Evolutionary conservation across 2,888 invertebrate species (phyloP), one percentile per base, ranked within the genome.

Genomic region (Xestobium rufovillosum): DNA sequence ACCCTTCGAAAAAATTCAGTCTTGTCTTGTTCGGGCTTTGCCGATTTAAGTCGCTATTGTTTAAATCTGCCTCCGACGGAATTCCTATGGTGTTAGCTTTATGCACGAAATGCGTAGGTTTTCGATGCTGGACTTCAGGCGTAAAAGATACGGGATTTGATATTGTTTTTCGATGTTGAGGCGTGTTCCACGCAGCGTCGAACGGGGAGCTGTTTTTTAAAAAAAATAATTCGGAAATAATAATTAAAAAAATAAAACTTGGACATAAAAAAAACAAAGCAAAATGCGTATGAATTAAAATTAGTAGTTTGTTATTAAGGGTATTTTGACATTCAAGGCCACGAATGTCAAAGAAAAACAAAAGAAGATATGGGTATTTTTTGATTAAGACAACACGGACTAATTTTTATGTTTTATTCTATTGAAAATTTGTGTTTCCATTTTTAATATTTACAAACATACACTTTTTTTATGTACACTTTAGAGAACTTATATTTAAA

Each of bases 71-170:
- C 26, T 65, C 63, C 1, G 73, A 69, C 3, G 76, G 76, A 44
- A 75, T 68, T 57, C 74, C 75, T 56, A 76, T 75, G 15, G 75
- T 76, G 60, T 75, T 75, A 14, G 75, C 73, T 55, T 65, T 64
- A 42, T 64, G 64, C 23, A 61, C 49, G 34, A 52, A 49, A 36
- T 53, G 56, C 8, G 50, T 40, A 11, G 55, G 51, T 47, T 60
- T 63, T 39, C 60, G 48, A 13, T 53, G 54, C 19, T 49, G 45
- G 6, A 19, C 23, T 8, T 19, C 23, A 19, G 23, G 23, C 6
- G 23, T 8, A 19, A n/a, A 19, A n/a, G 23, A 43, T 15, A 47
- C 40, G 27, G 70, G 68, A 50, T 67, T 65, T 34, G 69, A 70
- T 42, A 67, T 56, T 8, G 54, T 52, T 63, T 70, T 71, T 46